A percentile compares a stretch with the other conserved stretches of the same genome.
Evolutionary conservation across 35 echinoderm and acorn worm species (phyloP).

Genomic region (Nesometra sesokonis): DNA sequence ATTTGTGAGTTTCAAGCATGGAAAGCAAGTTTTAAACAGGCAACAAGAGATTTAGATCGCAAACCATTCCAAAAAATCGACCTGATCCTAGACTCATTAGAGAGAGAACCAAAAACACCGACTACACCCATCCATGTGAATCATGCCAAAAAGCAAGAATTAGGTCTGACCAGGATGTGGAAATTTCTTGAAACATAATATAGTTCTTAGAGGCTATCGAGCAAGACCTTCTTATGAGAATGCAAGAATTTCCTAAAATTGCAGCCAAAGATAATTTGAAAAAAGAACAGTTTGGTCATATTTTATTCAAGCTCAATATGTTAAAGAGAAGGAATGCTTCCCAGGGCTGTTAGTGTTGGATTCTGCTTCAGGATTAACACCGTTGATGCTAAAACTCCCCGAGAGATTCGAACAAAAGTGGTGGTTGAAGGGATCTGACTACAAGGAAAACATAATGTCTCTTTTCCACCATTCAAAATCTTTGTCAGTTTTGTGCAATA

Average conservation of each 20-base stretch:
- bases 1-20: conserved; percentile 24
- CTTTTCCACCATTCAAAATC: conserved; percentile 34
- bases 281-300: conserved; percentile 23
- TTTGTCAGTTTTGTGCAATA: conserved; percentile 50
- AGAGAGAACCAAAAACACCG: conserved; percentile 10
- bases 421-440: conserved; percentile 3
- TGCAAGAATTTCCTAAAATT: conserved; percentile 32
- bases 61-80: conserved; percentile 37
- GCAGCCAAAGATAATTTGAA: background rate
- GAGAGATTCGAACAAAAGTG: conserved; percentile 10
- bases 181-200: conserved; percentile 27
- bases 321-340: conserved; percentile 6
- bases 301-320: conserved; percentile 26
- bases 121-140: conserved; percentile 36
- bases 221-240: conserved; percentile 34
- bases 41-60: conserved; percentile 31
- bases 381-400: conserved; percentile 33
- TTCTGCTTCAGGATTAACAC: conserved; percentile 10
- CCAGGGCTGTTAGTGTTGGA: conserved; percentile 31
- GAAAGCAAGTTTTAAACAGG: conserved; percentile 45
- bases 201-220: conserved; percentile 57
- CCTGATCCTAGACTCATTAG: conserved; percentile 17
- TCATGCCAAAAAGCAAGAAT: conserved; percentile 31
- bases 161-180: conserved; percentile 42
- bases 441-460: conserved; percentile 21